Evolutionary conservation across 2,888 invertebrate species (phyloP).

Genomic region (Miltochrista miniata): DNA sequence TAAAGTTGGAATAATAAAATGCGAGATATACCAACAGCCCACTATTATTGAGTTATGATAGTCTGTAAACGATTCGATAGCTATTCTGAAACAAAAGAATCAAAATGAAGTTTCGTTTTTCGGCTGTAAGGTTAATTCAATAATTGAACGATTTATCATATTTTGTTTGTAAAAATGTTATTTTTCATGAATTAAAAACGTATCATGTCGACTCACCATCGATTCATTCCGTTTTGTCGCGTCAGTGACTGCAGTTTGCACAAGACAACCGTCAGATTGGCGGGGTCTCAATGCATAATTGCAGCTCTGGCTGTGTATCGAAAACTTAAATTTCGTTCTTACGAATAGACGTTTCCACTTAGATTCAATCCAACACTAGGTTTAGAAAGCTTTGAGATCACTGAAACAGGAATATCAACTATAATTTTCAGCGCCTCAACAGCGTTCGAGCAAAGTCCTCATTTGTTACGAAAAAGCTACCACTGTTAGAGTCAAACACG

Average conservation of each 20-base stretch:
- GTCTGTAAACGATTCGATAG: constrained; percentile 42
- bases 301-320: constrained; percentile 51
- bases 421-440: constrained; percentile 52
- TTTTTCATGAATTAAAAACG: constrained; percentile 56
- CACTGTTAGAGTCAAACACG: constrained; percentile 64
- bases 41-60: constrained; percentile 42
- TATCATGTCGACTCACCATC: constrained; percentile 47
- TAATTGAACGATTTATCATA: constrained; percentile 48
- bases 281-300: constrained; percentile 47
- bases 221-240: constrained; percentile 42
- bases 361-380: constrained; percentile 35
- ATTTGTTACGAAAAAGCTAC: constrained; percentile 69
- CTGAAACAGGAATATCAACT: constrained; percentile 57
- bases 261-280: constrained; percentile 51
- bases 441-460: constrained; percentile 65
- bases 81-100: constrained; percentile 76
- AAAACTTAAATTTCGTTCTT: constrained; percentile 77
- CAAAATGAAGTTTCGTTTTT: constrained; percentile 74
- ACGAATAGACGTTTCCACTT: constrained; percentile 38
- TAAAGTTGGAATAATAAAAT: constrained; percentile 37
- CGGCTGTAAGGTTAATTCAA: constrained; percentile 67
- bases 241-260: constrained; percentile 53
- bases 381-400: constrained; percentile 40
- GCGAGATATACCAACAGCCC: constrained; percentile 38
- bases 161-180: constrained; percentile 19